phyloP scores from a whole-genome alignment of 2,797 vertebrate genomes.

The Phoebastria nigripes region DNA sequence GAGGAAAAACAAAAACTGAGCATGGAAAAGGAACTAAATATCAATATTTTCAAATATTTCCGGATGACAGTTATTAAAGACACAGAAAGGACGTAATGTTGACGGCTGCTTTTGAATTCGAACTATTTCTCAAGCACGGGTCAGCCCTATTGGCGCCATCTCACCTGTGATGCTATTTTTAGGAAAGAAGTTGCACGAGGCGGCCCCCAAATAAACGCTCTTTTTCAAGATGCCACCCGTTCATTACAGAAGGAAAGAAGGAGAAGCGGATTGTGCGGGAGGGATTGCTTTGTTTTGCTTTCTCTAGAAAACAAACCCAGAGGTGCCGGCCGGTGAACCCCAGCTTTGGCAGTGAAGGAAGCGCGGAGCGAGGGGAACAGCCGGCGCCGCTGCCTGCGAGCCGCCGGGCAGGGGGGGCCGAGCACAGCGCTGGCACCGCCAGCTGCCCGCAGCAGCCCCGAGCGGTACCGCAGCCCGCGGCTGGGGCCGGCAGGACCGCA shows the following conservation, averaged over 20 bases:
- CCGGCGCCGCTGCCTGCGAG: neutral
- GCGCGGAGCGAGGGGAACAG: fast-evolving
- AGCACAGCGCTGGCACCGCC: neutral
- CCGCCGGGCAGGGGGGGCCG: neutral
- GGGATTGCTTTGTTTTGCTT: neutral
- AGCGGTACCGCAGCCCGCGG: too few relatives aligned
- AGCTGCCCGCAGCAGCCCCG: neutral
- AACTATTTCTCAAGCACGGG: neutral
- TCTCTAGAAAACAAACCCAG: neutral
- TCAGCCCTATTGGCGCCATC: neutral
- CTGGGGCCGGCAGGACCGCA: neutral
- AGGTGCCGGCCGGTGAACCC: neutral
- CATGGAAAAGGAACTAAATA: neutral
- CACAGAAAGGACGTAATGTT: neutral
- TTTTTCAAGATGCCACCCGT: neutral
- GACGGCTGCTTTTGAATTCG: neutral
- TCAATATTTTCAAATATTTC: neutral
- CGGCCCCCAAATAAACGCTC: neutral
- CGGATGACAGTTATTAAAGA: neutral
- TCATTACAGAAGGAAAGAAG: neutral
- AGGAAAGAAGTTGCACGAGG: neutral
- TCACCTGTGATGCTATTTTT: neutral
- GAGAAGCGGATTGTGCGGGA: neutral
- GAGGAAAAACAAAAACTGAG: fast-evolving
- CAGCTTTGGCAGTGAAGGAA: too few relatives aligned